A percentile compares a stretch with the other conserved stretches of the same genome.
Conservation (phyloP, 2,113 vertebrate genomes). For the Mola mola region DNA sequence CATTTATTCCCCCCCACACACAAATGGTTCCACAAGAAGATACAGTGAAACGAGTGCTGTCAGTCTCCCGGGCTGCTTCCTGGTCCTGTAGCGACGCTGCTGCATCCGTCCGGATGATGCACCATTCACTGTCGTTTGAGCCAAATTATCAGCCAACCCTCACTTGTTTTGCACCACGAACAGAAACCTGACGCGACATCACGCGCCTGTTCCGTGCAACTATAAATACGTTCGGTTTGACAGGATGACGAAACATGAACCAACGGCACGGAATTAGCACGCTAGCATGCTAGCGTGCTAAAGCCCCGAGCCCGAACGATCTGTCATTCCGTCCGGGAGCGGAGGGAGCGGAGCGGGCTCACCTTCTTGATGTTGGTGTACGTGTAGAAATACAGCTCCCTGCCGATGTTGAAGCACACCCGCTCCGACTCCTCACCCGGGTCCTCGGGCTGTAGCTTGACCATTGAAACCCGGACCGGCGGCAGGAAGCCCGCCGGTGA, state of each 20-base stretch:
- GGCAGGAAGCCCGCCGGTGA: conserved; percentile 87
- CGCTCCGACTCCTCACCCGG: conserved; percentile 88
- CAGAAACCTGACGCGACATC: rapidly evolving
- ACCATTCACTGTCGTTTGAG: not conserved
- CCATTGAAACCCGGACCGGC: conserved; percentile 90
- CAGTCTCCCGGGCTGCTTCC: too few relatives aligned
- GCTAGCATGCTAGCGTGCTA: conserved; percentile 44
- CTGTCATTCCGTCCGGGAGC: conserved; percentile 2
- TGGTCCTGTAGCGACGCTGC: too few relatives aligned
- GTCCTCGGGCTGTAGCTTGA: conserved; percentile 88
- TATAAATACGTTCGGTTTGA: not conserved
- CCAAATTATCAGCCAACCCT: not conserved
- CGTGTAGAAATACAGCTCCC: conserved; percentile 92
- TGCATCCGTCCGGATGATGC: conserved; percentile 23
- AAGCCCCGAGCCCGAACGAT: conserved; percentile 33
- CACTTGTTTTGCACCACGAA: conserved; percentile 6
- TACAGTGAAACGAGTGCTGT: too few relatives aligned
- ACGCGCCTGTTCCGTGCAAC: not conserved
- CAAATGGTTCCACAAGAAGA: too few relatives aligned
- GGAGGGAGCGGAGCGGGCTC: conserved; percentile 41
- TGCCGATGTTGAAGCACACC: conserved; percentile 92
- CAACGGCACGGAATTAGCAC: conserved; percentile 8
- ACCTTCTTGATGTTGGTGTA: conserved; percentile 88
- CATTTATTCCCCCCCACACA: too few relatives aligned
- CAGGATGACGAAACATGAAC: conserved; percentile 11